These are phyloP conservation scores for Ptiloglossa arizonensis DNA, from an alignment of 1,140 invertebrate genomes.

Conservation along the genomic window DNA sequence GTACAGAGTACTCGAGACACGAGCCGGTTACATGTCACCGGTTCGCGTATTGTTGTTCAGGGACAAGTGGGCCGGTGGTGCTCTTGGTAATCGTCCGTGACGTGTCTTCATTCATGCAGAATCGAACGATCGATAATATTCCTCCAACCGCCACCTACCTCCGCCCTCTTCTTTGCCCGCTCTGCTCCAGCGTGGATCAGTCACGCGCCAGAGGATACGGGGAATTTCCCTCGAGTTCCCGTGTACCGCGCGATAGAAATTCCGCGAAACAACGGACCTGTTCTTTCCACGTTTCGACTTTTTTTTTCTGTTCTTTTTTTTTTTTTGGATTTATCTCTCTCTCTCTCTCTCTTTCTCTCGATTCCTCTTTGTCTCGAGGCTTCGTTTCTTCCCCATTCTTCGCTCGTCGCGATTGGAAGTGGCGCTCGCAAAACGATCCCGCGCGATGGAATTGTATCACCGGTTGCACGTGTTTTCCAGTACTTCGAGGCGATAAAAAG, in stretches of 20 bases:
- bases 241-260: constrained; percentile 9
- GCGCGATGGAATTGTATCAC: too few relatives aligned
- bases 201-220: constrained; percentile 56
- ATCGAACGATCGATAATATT: constrained; percentile 32
- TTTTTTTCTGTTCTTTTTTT: background rate
- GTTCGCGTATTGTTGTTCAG: constrained; percentile 48
- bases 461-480: too few relatives aligned
- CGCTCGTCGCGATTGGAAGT: too few relatives aligned
- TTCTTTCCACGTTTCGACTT: constrained; percentile 26
- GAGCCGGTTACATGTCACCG: constrained; percentile 49
- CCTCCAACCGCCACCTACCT: too few relatives aligned
- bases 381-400: background rate
- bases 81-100: constrained; percentile 45
- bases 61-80: constrained; percentile 13
- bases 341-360: background rate
- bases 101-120: constrained; percentile 55
- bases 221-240: constrained; percentile 48
- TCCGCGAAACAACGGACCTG: constrained; percentile 20
- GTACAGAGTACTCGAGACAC: constrained; percentile 44
- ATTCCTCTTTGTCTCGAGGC: background rate
- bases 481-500: too few relatives aligned
- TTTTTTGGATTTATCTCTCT: too few relatives aligned
- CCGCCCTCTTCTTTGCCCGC: too few relatives aligned
- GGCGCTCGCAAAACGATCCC: too few relatives aligned
- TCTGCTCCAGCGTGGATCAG: too few relatives aligned